These are phyloP conservation scores for Premnoplex brunnescens DNA, from an alignment of 2,797 vertebrate species.

Conservation along the genomic window DNA sequence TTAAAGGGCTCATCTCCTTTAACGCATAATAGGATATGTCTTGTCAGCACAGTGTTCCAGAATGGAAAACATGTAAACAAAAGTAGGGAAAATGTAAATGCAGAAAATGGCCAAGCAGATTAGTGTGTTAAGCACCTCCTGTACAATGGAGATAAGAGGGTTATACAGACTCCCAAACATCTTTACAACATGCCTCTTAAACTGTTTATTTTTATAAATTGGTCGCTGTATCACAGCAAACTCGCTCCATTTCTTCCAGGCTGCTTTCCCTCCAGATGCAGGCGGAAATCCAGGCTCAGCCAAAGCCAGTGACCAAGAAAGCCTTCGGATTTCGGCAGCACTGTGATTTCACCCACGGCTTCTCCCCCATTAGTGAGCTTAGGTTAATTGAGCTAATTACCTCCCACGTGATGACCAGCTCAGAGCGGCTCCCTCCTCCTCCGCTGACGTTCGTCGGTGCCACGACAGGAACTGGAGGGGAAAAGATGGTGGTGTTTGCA, in stretches of 20 bases:
- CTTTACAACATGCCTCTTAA: constrained; percentile 51
- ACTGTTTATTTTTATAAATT: constrained; percentile 61
- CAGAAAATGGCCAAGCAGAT: constrained; percentile 66
- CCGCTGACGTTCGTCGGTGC: constrained; percentile 83
- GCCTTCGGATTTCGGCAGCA: background rate
- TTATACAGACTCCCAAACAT: constrained; percentile 49
- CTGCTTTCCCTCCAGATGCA: background rate
- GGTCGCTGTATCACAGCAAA: constrained; percentile 21
- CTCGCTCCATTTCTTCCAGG: constrained; percentile 14
- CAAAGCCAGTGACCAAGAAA: background rate
- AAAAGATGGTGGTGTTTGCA: background rate
- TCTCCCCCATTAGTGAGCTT: background rate
- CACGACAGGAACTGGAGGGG: constrained; percentile 80
- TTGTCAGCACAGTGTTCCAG: constrained; percentile 54
- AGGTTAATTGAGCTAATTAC: constrained; percentile 73
- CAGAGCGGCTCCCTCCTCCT: constrained; percentile 84
- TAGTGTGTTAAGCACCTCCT: constrained; percentile 68
- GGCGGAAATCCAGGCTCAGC: constrained; percentile 6
- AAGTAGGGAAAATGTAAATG: constrained; percentile 64
- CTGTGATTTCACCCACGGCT: background rate
- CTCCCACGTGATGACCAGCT: constrained; percentile 90
- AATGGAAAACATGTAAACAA: constrained; percentile 68
- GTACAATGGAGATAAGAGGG: constrained; percentile 61
- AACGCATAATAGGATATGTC: constrained; percentile 56
- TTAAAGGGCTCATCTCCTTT: constrained; percentile 60